Evolutionary conservation across 2,888 invertebrate species (phyloP).

Genomic region (Brenthis hecate): DNA sequence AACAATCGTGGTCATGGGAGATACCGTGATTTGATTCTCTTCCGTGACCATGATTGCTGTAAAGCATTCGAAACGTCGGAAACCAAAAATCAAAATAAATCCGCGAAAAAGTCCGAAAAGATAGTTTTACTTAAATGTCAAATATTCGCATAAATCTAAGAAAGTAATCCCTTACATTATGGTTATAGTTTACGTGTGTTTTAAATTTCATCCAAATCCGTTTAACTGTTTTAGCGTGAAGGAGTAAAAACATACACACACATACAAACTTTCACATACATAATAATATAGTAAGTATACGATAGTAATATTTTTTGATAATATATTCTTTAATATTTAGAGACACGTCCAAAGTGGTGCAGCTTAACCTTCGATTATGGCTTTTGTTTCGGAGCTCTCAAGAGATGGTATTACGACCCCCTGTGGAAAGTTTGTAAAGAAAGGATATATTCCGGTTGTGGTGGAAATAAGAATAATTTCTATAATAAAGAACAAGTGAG

Average conservation of each 20-base stretch:
- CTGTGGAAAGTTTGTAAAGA: slow-evolving; percentile 66
- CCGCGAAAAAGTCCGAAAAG: no score
- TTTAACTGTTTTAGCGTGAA: no score
- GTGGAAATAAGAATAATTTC: slow-evolving; percentile 73
- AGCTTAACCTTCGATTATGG: slow-evolving; percentile 66
- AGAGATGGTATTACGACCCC: slow-evolving; percentile 62
- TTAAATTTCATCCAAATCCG: background rate
- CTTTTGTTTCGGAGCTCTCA: slow-evolving; percentile 63
- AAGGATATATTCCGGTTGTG: slow-evolving; percentile 70
- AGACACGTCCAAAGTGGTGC: slow-evolving; percentile 58
- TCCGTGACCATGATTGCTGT: no score
- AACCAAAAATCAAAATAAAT: no score
- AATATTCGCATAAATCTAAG: no score
- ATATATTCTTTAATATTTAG: slow-evolving; percentile 34
- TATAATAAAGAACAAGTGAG: slow-evolving; percentile 57
- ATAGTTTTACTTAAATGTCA: no score
- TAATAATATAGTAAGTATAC: background rate
- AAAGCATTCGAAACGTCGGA: no score
- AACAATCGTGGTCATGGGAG: no score
- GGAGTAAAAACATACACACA: no score
- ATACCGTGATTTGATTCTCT: no score
- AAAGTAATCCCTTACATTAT: no score
- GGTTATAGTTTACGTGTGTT: no score
- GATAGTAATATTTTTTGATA: background rate
- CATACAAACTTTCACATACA: background rate